Percentiles rank a stretch among this genome's conserved stretches.
These are phyloP conservation scores for Cryptotis parvus DNA, from an alignment of 2,113 vertebrate species.

Conservation along the genomic window DNA sequence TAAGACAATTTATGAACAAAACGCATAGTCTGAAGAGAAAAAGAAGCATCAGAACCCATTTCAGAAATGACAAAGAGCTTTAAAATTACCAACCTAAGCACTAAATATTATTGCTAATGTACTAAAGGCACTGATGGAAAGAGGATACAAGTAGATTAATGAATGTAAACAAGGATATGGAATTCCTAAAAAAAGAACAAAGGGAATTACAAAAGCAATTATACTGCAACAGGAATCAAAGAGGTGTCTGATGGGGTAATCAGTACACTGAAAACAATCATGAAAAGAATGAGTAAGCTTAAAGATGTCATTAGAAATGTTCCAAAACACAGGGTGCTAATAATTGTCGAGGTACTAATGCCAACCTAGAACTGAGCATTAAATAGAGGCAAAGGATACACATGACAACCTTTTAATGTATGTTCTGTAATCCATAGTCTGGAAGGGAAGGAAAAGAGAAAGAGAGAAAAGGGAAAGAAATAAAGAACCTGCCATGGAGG, in stretches of 20 bases:
- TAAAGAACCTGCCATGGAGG: too few species aligned
- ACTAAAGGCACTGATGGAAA: background rate
- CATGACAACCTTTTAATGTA: too few species aligned
- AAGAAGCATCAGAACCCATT: background rate
- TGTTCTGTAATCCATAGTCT: too few species aligned
- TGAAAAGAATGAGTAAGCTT: background rate
- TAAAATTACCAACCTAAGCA: background rate
- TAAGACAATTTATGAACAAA: background rate
- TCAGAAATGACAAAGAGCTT: background rate
- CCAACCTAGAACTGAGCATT: too few species aligned
- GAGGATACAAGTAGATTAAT: background rate
- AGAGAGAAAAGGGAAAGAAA: too few species aligned
- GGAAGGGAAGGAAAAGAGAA: too few species aligned
- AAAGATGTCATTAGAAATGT: background rate
- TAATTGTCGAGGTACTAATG: too few species aligned
- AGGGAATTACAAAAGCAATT: conserved; percentile 32
- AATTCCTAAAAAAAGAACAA: background rate
- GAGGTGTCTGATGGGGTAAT: background rate
- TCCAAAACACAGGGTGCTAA: background rate
- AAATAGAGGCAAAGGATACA: too few species aligned
- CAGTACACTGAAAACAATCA: background rate
- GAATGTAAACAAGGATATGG: background rate
- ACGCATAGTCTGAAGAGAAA: background rate
- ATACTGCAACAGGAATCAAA: conserved; percentile 8
- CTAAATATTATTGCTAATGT: background rate